These are phyloP conservation scores for Syrrhaptes paradoxus DNA, from an alignment of 2,113 vertebrate species.

Conservation along the genomic window DNA sequence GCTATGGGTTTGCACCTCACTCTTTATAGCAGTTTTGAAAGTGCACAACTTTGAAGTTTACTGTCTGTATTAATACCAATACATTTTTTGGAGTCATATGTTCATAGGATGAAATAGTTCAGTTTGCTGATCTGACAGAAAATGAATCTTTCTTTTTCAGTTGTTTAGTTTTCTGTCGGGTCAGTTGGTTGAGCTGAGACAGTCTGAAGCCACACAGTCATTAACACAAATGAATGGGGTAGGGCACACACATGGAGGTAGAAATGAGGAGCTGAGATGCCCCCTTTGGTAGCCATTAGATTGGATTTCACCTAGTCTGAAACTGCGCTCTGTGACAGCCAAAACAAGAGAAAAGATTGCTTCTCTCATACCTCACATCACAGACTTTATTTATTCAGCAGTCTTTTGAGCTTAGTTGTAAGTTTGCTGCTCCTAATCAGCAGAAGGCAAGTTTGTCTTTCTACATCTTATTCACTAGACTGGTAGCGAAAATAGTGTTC, in stretches of 20 bases:
- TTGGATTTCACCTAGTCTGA: background rate
- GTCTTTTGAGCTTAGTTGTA: background rate
- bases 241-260: background rate
- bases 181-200: background rate
- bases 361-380: background rate
- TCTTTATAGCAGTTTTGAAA: background rate
- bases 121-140: background rate
- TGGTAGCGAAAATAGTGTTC: background rate
- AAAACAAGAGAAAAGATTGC: background rate
- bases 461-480: background rate
- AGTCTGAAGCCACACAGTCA: background rate
- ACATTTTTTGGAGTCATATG: background rate
- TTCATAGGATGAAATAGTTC: background rate
- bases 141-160: background rate
- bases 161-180: background rate
- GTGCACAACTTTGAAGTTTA: background rate
- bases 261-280: background rate
- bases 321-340: background rate
- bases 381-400: background rate
- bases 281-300: background rate
- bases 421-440: background rate
- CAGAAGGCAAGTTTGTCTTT: background rate
- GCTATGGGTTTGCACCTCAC: background rate
- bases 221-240: background rate
- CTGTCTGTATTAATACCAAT: background rate